Conservation (phyloP, 2,797 vertebrate genomes). For the Mareca strepera region DNA sequence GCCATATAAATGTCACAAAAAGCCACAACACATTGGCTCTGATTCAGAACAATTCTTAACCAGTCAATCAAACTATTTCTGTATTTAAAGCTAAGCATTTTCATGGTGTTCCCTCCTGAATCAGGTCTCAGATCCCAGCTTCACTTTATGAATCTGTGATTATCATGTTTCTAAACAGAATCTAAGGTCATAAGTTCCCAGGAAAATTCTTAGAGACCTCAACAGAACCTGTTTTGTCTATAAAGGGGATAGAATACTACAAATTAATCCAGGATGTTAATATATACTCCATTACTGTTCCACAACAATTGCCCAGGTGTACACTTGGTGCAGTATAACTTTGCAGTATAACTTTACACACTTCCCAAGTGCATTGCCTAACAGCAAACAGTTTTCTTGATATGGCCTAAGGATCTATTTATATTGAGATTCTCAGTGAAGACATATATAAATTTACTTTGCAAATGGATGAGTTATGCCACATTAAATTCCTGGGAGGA, state of each 20-base stretch:
- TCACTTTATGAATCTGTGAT: neutral
- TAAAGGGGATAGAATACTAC: neutral
- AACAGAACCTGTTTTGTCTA: neutral
- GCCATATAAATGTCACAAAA: conserved; percentile 38
- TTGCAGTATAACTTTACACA: neutral
- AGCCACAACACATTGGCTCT: neutral
- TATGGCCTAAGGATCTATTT: neutral
- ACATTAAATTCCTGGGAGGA: neutral
- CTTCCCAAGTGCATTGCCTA: neutral
- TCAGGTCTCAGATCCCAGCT: neutral
- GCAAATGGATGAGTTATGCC: neutral
- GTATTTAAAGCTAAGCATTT: neutral
- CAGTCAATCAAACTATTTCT: conserved; percentile 9
- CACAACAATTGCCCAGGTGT: neutral
- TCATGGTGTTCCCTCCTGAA: neutral
- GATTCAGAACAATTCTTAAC: conserved; percentile 26
- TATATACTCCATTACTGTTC: neutral
- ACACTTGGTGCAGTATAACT: neutral
- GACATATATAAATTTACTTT: conserved; percentile 28
- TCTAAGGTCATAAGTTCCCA: neutral
- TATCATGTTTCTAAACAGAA: neutral
- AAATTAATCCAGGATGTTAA: neutral
- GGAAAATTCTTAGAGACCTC: neutral
- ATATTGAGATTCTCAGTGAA: neutral
- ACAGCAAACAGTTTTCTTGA: neutral